A percentile compares a stretch with the other conserved stretches of the same genome.
Conservation (phyloP, 1,140 invertebrate genomes). For the Drosophila chauvacae region DNA sequence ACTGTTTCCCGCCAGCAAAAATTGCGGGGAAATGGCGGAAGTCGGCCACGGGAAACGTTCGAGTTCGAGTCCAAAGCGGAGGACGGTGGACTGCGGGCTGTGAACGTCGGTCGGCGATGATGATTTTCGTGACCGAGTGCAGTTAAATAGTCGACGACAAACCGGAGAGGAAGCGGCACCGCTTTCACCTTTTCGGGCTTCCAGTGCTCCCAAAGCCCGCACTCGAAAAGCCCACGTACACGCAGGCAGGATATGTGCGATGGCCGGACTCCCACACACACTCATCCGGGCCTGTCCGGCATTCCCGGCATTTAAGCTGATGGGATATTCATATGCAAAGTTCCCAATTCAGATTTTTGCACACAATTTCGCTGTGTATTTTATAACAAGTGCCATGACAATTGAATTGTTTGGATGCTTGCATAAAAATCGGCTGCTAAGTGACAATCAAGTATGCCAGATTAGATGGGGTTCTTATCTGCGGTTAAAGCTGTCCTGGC, state of each 20-base stretch:
- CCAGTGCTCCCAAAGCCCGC: constrained; percentile 31
- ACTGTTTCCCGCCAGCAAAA: constrained; percentile 20
- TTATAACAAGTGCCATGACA: constrained; percentile 12
- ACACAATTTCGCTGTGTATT: constrained; percentile 27
- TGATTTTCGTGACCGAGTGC: constrained; percentile 82
- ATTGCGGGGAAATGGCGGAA: constrained; percentile 18
- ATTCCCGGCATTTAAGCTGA: constrained; percentile 53
- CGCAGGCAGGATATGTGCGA: constrained; percentile 43
- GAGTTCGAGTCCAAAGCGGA: constrained; percentile 26
- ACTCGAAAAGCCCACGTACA: constrained; percentile 13
- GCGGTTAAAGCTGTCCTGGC: neutral
- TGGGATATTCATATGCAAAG: constrained; percentile 51
- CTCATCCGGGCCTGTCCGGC: neutral
- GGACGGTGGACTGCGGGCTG: constrained; percentile 19
- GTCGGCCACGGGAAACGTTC: constrained; percentile 59
- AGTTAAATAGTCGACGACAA: constrained; percentile 78
- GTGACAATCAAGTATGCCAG: neutral
- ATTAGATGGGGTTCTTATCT: neutral
- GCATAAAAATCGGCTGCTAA: neutral
- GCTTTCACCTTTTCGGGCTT: constrained; percentile 56
- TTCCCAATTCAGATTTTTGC: constrained; percentile 18
- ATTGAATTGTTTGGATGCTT: constrained; percentile 2
- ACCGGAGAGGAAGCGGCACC: constrained; percentile 53
- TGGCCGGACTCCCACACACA: constrained; percentile 9
- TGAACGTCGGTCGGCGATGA: constrained; percentile 49